Evolutionary conservation across 1,140 invertebrate genomes (phyloP), one percentile per base, ranked within the genome.

Genomic region (Lasioglossum albipes): DNA sequence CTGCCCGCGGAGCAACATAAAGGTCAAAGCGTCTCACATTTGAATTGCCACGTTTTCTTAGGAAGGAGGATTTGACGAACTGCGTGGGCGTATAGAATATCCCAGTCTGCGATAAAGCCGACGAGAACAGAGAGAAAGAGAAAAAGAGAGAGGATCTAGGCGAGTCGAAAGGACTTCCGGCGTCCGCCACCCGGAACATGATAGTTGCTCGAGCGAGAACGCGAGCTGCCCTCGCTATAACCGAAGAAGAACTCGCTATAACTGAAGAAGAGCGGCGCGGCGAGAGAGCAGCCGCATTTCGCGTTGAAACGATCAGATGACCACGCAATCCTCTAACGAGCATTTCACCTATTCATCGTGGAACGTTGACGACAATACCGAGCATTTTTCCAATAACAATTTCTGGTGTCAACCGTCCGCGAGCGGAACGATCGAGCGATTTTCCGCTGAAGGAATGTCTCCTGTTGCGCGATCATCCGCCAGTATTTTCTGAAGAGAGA

Each of bases 161-260:
- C 82, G 82, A 88, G 88, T 80, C 87, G 82, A 87, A 82, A 83
- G 82, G 78, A 84, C 87, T 88, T 89, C 88, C 88, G 88, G 88
- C 83, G 87, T 64, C 76, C 66, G 77, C 87, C 88, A 89, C 81
- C 88, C 88, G 88, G 88, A 89, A 89, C 88, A 87, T 82, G 64
- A 85, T 78, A 81, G 36, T 86, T 81, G 79, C 83, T 87, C 84
- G 83, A 87, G 84, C 87, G 87, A 84, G 31, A 73, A 83, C 57
- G 57, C 52, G 68, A 42, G 31, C 54, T n/a, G 27, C 16, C 13
- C 41, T 27, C 65, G 27, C 10, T 27, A 27, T 2, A 10, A 54
- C 36, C 36, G 36, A 59, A 75, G 73, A 68, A 54, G 52, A 62
- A 49, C 45, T 49, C 45, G 45, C 64, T 52, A 49, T 7, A 42